phyloP scores from a whole-genome alignment of 2,888 invertebrate genomes.

The Rhagium mordax region DNA sequence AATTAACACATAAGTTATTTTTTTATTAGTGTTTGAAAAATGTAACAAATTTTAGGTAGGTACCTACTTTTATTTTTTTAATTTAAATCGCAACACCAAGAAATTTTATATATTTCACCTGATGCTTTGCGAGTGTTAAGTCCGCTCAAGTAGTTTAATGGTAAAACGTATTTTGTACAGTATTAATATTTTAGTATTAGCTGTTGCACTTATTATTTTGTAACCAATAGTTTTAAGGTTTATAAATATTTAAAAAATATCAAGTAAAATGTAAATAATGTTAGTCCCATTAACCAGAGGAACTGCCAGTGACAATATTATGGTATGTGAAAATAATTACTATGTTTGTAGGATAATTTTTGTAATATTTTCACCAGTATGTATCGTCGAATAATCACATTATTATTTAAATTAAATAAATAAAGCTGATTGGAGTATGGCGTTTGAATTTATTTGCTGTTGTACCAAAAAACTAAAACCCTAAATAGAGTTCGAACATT shows the following conservation, averaged over 20 bases:
- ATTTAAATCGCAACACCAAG: neutral
- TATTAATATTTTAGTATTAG: constrained; percentile 40
- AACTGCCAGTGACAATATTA: constrained; percentile 41
- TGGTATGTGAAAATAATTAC: constrained; percentile 34
- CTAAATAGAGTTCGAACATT: too few species aligned
- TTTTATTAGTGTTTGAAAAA: too few species aligned
- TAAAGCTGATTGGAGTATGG: neutral
- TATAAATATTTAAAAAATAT: constrained; percentile 21
- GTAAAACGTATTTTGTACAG: constrained; percentile 35
- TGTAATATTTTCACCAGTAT: constrained; percentile 32
- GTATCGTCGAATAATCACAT: constrained; percentile 22
- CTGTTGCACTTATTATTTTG: constrained; percentile 27
- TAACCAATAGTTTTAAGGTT: constrained; percentile 22
- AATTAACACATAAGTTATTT: too few species aligned
- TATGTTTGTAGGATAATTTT: constrained; percentile 28
- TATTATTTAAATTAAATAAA: constrained; percentile 13
- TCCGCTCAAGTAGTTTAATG: neutral
- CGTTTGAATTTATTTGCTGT: neutral
- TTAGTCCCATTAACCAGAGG: constrained; percentile 37
- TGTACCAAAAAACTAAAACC: too few species aligned
- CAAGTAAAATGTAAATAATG: constrained; percentile 52
- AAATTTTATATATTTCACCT: neutral
- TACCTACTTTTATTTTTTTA: too few species aligned
- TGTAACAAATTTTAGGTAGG: too few species aligned
- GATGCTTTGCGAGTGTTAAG: neutral